Evolutionary conservation across 2,888 invertebrate genomes (phyloP).

Genomic region (Eupithecia pulchellata): DNA sequence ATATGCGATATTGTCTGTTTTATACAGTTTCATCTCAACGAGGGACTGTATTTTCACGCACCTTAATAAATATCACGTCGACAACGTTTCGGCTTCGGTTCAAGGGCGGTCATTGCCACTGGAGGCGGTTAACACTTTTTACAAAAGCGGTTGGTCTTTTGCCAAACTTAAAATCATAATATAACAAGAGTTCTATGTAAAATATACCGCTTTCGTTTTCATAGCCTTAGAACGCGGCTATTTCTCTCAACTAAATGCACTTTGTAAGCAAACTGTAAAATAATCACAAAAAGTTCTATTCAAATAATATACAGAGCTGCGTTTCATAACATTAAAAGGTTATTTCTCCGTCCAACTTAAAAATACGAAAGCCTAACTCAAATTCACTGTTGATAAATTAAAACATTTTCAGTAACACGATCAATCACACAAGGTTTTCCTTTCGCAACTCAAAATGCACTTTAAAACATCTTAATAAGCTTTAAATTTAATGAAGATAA

Average conservation of each 20-base stretch:
- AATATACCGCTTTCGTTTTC: neutral
- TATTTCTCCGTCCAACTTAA: neutral
- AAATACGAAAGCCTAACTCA: neutral
- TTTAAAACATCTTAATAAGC: neutral
- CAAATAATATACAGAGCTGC: too few species aligned
- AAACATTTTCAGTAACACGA: neutral
- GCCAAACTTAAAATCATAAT: neutral
- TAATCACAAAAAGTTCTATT: too few species aligned
- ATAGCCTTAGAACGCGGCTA: too few species aligned
- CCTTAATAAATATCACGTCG: neutral
- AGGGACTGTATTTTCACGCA: neutral
- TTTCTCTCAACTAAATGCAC: too few species aligned
- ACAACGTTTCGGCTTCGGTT: neutral
- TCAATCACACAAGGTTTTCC: neutral
- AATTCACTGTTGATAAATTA: neutral
- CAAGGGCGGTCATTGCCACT: neutral
- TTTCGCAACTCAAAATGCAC: neutral
- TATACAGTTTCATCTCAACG: neutral
- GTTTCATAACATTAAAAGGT: neutral
- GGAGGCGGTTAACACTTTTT: neutral
- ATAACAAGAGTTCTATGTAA: neutral
- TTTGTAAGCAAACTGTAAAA: too few species aligned
- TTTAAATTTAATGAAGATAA: constrained; percentile 1
- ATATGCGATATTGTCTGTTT: neutral
- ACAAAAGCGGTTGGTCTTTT: neutral